Percentiles rank a stretch among this genome's conserved stretches.
Conservation (phyloP, 2,888 invertebrate species). For the Catocala fraxini region DNA sequence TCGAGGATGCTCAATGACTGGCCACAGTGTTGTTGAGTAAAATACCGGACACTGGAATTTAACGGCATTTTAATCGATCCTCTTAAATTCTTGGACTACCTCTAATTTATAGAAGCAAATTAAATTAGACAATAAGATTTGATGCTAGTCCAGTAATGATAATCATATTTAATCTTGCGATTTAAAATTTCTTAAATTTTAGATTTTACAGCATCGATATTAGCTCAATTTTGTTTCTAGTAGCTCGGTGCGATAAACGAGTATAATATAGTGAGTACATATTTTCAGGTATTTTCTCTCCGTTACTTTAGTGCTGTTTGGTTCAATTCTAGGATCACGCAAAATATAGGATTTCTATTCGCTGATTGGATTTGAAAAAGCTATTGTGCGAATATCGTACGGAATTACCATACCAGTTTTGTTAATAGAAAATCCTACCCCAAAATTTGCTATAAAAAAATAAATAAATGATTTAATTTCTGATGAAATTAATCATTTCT, state of each 20-base stretch:
- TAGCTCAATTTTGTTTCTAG: too few species aligned
- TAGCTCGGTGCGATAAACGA: too few species aligned
- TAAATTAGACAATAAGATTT: too few species aligned
- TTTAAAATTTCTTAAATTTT: too few species aligned
- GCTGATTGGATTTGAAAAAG: conserved; percentile 12
- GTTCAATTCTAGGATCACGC: neutral
- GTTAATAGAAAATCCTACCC: neutral
- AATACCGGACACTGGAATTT: neutral
- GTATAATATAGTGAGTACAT: neutral
- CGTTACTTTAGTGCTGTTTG: neutral
- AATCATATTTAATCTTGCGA: too few species aligned
- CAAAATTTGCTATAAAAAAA: neutral
- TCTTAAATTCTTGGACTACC: neutral
- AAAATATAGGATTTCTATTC: conserved; percentile 14
- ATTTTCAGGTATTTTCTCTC: conserved; percentile 1
- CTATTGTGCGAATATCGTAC: neutral
- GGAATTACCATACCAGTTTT: neutral
- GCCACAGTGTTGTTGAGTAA: conserved; percentile 24
- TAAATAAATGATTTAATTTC: too few species aligned
- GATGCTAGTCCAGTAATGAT: too few species aligned
- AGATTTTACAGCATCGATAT: too few species aligned
- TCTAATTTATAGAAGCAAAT: too few species aligned
- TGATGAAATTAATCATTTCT: too few species aligned
- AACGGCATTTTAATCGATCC: neutral
- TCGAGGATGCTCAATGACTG: conserved; percentile 30